phyloP scores from a whole-genome alignment of 2,888 invertebrate genomes.

The Melangyna quadrimaculata region DNA sequence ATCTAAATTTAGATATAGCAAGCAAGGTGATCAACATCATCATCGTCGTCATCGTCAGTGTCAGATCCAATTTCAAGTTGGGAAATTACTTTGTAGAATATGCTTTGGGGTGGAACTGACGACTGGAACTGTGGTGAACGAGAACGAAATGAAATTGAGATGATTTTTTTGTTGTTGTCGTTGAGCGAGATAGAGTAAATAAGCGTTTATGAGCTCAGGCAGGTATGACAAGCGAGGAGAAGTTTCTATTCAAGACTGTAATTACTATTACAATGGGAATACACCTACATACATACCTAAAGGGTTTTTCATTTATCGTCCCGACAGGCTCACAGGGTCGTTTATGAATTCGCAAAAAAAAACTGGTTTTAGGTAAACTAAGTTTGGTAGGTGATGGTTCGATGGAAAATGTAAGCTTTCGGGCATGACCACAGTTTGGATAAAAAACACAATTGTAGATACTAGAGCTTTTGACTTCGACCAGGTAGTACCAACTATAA shows the following conservation, averaged over 20 bases:
- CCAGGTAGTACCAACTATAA: too few relatives aligned
- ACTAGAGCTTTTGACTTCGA: too few relatives aligned
- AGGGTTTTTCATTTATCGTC: too few relatives aligned
- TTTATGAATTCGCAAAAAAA: too few relatives aligned
- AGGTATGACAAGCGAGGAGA: constrained; percentile 51
- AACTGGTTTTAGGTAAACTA: too few relatives aligned
- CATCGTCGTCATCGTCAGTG: constrained; percentile 57
- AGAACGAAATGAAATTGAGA: constrained; percentile 59
- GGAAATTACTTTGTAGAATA: constrained; percentile 60
- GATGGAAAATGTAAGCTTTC: too few relatives aligned
- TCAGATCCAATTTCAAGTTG: constrained; percentile 68
- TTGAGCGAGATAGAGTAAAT: constrained; percentile 56
- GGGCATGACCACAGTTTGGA: too few relatives aligned
- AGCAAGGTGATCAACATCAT: constrained; percentile 59
- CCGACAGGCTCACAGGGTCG: too few relatives aligned
- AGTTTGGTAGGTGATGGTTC: too few relatives aligned
- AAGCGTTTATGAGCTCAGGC: constrained; percentile 54
- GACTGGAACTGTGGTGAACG: too few relatives aligned
- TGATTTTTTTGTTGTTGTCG: neutral
- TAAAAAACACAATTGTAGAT: too few relatives aligned
- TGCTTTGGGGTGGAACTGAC: constrained; percentile 41
- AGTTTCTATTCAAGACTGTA: constrained; percentile 14
- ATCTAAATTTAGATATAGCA: neutral
- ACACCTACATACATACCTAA: too few relatives aligned
- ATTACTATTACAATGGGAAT: neutral